These are phyloP conservation scores for Augochlora pura DNA, from an alignment of 1,140 invertebrate genomes.

Conservation along the genomic window DNA sequence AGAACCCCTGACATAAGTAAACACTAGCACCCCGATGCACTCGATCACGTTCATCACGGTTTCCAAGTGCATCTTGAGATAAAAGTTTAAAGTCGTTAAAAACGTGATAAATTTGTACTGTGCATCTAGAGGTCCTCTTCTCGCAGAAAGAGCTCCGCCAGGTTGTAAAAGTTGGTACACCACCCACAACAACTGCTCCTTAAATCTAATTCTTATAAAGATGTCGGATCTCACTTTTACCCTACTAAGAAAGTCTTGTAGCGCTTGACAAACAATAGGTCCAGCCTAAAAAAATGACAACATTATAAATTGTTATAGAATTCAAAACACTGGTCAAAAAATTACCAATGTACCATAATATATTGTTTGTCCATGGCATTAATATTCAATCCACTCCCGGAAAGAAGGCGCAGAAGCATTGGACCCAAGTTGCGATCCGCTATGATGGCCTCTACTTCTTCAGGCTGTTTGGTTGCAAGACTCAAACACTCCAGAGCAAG, in stretches of 20 bases:
- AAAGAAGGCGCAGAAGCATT: constrained; percentile 87
- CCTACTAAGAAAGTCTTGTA: constrained; percentile 87
- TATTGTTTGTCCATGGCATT: constrained; percentile 81
- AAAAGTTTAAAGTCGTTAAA: constrained; percentile 84
- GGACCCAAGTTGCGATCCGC: constrained; percentile 86
- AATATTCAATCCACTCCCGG: constrained; percentile 82
- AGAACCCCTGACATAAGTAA: constrained; percentile 72
- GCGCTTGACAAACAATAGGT: constrained; percentile 87
- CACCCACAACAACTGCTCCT: constrained; percentile 86
- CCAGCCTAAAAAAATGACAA: constrained; percentile 83
- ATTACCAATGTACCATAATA: constrained; percentile 76
- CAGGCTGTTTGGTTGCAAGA: constrained; percentile 80
- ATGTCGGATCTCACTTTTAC: constrained; percentile 86
- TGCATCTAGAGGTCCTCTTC: constrained; percentile 90
- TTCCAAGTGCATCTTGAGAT: constrained; percentile 84
- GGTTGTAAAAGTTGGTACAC: constrained; percentile 87
- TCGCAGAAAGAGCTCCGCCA: constrained; percentile 85
- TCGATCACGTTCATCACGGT: constrained; percentile 88
- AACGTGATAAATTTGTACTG: constrained; percentile 88
- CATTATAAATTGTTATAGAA: neutral
- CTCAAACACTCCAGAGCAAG: constrained; percentile 85
- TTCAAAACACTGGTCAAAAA: neutral
- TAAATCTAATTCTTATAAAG: constrained; percentile 83
- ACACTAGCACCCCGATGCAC: constrained; percentile 83
- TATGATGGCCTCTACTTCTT: constrained; percentile 80